A percentile compares a stretch with the other conserved stretches of the same genome.
Conservation (phyloP, 1,140 invertebrate genomes). For the Homalodisca vitripennis region DNA sequence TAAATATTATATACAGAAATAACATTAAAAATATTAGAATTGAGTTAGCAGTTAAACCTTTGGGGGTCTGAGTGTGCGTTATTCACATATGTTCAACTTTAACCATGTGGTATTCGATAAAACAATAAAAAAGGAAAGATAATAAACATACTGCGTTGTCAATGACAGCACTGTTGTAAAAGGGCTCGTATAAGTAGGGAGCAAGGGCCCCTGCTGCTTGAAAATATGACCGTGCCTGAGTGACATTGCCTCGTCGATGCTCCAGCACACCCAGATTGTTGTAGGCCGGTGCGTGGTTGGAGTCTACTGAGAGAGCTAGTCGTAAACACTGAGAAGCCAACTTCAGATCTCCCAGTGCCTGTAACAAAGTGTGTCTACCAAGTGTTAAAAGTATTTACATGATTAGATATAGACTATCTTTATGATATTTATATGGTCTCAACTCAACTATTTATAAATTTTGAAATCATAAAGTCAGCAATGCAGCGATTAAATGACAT, state of each 20-base stretch:
- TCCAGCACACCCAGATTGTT: slow-evolving; percentile 91
- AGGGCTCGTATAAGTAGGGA: slow-evolving; percentile 70
- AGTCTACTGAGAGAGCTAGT: slow-evolving; percentile 79
- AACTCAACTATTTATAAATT: too few species aligned
- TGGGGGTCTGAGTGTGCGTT: slow-evolving; percentile 1
- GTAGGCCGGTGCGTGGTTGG: slow-evolving; percentile 84
- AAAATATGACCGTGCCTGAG: slow-evolving; percentile 51
- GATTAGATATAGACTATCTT: too few species aligned
- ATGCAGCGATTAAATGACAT: too few species aligned
- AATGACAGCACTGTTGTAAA: slow-evolving; percentile 71
- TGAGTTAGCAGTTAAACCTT: too few species aligned
- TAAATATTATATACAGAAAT: too few species aligned
- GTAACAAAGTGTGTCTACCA: slow-evolving; percentile 43
- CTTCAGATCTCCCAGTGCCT: slow-evolving; percentile 88
- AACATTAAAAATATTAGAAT: too few species aligned
- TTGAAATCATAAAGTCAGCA: too few species aligned
- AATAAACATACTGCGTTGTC: slow-evolving; percentile 58
- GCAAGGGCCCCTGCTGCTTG: slow-evolving; percentile 60
- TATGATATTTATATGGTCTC: too few species aligned
- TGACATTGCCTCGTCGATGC: slow-evolving; percentile 57
- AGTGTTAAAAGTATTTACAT: too few species aligned
- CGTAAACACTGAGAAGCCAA: slow-evolving; percentile 88
- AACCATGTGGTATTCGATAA: too few species aligned
- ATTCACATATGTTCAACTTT: not conserved
- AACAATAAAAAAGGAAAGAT: not conserved